Evolutionary conservation across 1,140 invertebrate species (phyloP).

Genomic region (Pentalonia nigronervosa): DNA sequence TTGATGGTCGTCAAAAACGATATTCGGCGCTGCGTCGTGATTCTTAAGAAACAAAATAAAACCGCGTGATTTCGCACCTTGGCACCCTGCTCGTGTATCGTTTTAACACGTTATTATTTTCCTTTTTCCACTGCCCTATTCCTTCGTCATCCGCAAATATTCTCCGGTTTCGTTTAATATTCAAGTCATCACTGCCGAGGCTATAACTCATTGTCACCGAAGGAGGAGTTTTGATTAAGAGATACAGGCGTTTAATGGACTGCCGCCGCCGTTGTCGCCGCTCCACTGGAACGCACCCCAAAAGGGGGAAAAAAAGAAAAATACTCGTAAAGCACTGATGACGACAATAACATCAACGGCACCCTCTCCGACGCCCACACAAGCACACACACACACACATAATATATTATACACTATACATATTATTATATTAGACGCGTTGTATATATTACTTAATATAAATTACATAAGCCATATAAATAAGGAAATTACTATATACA

Average conservation of each 20-base stretch:
- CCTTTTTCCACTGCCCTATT: not conserved
- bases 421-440: not conserved
- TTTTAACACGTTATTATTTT: slow-evolving; percentile 25
- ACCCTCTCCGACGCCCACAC: slow-evolving; percentile 2
- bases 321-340: slow-evolving; percentile 15
- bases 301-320: not conserved
- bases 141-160: slow-evolving; percentile 38
- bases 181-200: slow-evolving; percentile 39
- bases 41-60: not conserved
- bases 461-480: not conserved
- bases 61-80: too few species aligned
- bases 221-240: slow-evolving; percentile 57
- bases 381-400: not conserved
- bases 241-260: slow-evolving; percentile 57
- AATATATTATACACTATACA: not conserved
- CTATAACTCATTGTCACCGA: slow-evolving; percentile 56
- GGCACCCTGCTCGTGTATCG: not conserved
- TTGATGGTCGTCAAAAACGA: not conserved
- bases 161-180: slow-evolving; percentile 58
- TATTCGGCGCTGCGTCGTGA: not conserved
- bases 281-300: slow-evolving; percentile 52
- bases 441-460: not conserved
- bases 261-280: slow-evolving; percentile 23
- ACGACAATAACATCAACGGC: slow-evolving; percentile 46
- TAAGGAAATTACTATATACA: slow-evolving; percentile 18